Base-by-base conservation (phyloP, 2,888 invertebrate species). In the Tholera decimalis region DNA sequence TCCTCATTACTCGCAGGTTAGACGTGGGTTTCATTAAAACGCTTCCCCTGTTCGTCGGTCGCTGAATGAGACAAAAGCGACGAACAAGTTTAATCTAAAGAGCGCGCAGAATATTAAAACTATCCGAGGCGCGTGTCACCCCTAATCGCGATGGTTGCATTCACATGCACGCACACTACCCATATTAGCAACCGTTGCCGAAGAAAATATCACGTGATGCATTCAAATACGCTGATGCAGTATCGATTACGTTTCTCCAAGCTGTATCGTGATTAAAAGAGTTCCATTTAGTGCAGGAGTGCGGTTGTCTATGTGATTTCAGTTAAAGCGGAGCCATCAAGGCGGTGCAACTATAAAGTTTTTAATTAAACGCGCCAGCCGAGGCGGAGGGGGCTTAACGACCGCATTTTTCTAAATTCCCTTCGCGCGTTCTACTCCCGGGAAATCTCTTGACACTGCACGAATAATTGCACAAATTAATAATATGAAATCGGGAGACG, bases 401-500 rank as follows among this genome's bases (percentile, higher is more conserved):
- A 92, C 87, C 89, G 85, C 91, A 93, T 93, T 94, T 94, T 93
- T 93, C 92, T 91, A 89, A 88, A 88, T 88, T 89, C 92, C 89
- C 90, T 89, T 87, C 80, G 85, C 85, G 81, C 86, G 83, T 84
- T 83, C 82, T 82, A 84, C 92, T 89, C 91, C 78, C 85, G 90
- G 91, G 92, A 91, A 93, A 92, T 93, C 88, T 92, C 89, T 87
- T 84, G 85, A 85, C 86, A 88, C 84, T 85, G 89, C 85, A 87
- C 87, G 89, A 93, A 89, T 93, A 92, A 93, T 93, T 91, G 91
- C 88, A 84, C 83, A 87, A 92, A 93, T 93, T 93, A 92, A 93
- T 92, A 91, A 92, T 87, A 85, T 87, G 82, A 88, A 90, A 91
- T 92, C 88, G 87, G 85, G 84, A 85, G 88, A 88, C 82, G 77